Evolutionary conservation across 2,888 invertebrate species (phyloP).

Genomic region (Desoria tigrina): DNA sequence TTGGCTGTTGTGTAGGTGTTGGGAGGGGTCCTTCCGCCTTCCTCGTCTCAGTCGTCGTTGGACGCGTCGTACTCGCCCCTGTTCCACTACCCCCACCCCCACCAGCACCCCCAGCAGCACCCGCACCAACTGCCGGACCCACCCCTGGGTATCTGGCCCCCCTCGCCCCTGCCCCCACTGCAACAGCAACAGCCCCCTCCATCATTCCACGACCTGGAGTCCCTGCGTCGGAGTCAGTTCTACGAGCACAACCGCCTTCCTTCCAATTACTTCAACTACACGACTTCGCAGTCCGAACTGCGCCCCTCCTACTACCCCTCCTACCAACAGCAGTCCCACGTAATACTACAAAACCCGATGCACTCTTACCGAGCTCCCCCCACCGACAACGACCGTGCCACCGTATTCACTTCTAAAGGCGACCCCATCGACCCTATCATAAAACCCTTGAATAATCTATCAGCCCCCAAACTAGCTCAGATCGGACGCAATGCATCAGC

Average conservation of each 20-base stretch:
- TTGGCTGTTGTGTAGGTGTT: no score
- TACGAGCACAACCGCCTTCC: slow-evolving; percentile 56
- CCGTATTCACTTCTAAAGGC: slow-evolving; percentile 62
- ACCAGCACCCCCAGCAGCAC: slow-evolving; percentile 30
- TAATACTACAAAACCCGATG: slow-evolving; percentile 63
- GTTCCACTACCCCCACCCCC: slow-evolving; percentile 24
- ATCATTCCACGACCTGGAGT: slow-evolving; percentile 37
- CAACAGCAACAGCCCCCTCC: slow-evolving; percentile 37
- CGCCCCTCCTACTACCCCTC: slow-evolving; percentile 59
- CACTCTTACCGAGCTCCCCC: no score
- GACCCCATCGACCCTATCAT: slow-evolving; percentile 25
- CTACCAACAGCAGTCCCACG: slow-evolving; percentile 53
- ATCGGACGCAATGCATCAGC: no score
- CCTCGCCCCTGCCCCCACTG: no score
- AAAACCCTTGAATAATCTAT: slow-evolving; percentile 24
- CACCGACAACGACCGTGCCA: slow-evolving; percentile 34
- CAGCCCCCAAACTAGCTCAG: background rate
- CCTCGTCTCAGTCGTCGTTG: slow-evolving; percentile 5
- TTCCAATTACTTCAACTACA: slow-evolving; percentile 41
- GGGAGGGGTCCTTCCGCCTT: background rate
- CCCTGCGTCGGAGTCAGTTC: slow-evolving; percentile 56
- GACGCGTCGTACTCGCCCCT: slow-evolving; percentile 23
- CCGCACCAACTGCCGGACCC: slow-evolving; percentile 35
- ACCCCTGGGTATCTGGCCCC: slow-evolving; percentile 33
- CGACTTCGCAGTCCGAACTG: no score